A percentile compares a stretch with the other conserved stretches of the same genome.
These are phyloP conservation scores for Brachyistius frenatus DNA, from an alignment of 2,113 vertebrate species.

Conservation along the genomic window DNA sequence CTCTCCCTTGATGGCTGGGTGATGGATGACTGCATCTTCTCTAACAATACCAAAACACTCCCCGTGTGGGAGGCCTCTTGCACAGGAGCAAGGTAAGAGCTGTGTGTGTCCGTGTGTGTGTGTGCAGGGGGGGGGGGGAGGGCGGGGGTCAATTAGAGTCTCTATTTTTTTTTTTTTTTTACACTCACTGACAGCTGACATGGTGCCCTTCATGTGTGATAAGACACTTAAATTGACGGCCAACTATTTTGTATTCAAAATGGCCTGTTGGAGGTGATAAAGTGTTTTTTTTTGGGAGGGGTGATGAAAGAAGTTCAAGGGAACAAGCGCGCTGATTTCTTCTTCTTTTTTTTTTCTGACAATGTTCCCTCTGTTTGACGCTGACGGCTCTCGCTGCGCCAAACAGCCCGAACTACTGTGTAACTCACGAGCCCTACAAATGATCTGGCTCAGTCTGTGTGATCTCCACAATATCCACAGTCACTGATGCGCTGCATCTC, in stretches of 20 bases:
- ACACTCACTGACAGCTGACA: constrained; percentile 54
- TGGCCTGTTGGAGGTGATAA: background rate
- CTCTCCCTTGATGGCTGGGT: constrained; percentile 70
- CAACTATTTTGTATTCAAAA: background rate
- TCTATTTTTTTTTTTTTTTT: background rate
- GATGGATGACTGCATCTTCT: constrained; percentile 77
- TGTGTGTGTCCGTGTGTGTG: constrained; percentile 17
- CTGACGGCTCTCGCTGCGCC: background rate
- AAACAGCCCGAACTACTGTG: constrained; percentile 3
- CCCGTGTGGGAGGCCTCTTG: constrained; percentile 58
- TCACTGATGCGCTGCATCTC: constrained; percentile 48
- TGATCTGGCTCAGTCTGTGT: constrained; percentile 49
- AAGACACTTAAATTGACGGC: constrained; percentile 5
- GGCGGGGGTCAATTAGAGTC: constrained; percentile 44
- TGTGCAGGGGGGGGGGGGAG: background rate
- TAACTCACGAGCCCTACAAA: constrained; percentile 42
- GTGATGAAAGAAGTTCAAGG: background rate
- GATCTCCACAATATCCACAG: constrained; percentile 50
- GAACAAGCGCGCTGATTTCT: background rate
- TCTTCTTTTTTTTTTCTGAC: background rate
- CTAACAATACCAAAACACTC: constrained; percentile 70
- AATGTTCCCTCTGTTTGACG: background rate
- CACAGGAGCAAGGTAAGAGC: constrained; percentile 39
- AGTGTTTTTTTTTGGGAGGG: too few relatives aligned
- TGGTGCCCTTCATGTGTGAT: constrained; percentile 18